phyloP scores from a whole-genome alignment of 1,140 invertebrate species.

The Wasmannia auropunctata region DNA sequence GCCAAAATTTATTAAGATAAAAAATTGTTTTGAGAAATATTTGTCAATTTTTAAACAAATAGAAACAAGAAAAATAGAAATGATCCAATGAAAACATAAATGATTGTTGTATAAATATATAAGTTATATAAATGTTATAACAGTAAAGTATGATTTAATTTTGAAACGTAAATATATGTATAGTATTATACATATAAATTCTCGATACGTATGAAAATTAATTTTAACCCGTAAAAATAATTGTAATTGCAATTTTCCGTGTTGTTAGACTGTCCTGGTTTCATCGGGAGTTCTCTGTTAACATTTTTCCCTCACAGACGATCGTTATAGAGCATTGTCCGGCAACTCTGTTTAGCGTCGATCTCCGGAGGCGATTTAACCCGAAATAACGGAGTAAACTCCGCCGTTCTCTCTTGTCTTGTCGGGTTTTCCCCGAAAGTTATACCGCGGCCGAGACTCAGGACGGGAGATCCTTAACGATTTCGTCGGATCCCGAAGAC shows the following conservation, averaged over 20 bases:
- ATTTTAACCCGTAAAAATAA: neutral
- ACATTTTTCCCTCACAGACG: constrained; percentile 32
- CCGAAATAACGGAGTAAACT: constrained; percentile 35
- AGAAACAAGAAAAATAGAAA: too few relatives aligned
- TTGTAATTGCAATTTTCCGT: neutral
- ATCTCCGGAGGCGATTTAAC: constrained; percentile 49
- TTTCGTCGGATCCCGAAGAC: constrained; percentile 49
- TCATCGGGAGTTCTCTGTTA: neutral
- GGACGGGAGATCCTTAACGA: constrained; percentile 37
- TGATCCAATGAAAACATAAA: too few relatives aligned
- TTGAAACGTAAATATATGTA: neutral
- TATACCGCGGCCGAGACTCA: neutral
- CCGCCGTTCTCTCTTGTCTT: constrained; percentile 26
- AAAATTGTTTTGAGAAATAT: neutral
- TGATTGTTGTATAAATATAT: too few relatives aligned
- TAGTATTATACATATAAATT: neutral
- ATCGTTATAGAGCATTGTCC: constrained; percentile 31
- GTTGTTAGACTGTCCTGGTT: neutral
- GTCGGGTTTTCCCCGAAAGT: constrained; percentile 46
- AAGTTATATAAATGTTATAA: neutral
- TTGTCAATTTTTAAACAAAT: neutral
- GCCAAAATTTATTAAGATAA: neutral
- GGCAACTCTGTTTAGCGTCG: constrained; percentile 46
- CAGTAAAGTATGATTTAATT: neutral
- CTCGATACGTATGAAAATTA: neutral